These are phyloP conservation scores for Mesochorus sp. DNA, from an alignment of 2,888 invertebrate species.

Conservation along the genomic window DNA sequence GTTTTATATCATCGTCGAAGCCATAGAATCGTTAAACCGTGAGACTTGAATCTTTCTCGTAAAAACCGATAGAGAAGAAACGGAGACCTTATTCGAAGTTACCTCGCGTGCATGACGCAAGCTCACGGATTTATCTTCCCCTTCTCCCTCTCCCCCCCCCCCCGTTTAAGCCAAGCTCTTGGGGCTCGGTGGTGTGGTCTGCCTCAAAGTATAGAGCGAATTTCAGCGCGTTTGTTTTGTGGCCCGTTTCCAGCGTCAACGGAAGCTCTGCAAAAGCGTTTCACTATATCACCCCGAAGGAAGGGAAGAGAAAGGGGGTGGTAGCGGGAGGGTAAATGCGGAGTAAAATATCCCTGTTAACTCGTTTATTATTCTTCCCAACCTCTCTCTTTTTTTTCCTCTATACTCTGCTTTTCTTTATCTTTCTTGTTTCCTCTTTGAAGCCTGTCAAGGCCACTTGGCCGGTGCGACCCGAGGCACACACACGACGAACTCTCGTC, in stretches of 20 bases:
- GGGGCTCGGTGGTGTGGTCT: background rate
- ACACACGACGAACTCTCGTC: slow-evolving; percentile 26
- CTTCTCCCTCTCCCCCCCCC: too few species aligned
- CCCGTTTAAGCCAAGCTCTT: background rate
- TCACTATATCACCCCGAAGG: too few species aligned
- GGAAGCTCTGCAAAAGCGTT: slow-evolving; percentile 6
- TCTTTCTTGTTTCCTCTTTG: background rate
- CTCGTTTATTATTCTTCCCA: slow-evolving; percentile 5
- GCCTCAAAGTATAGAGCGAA: slow-evolving; percentile 20
- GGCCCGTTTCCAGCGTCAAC: background rate
- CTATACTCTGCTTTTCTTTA: too few species aligned
- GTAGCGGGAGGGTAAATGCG: background rate
- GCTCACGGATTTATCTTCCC: too few species aligned
- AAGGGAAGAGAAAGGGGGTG: too few species aligned
- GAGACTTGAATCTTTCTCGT: slow-evolving; percentile 22
- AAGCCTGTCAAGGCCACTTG: background rate
- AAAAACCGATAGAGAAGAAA: slow-evolving; percentile 21
- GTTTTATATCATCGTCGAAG: slow-evolving; percentile 21
- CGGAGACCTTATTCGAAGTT: slow-evolving; percentile 9
- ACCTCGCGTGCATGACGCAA: background rate
- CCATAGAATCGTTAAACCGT: slow-evolving; percentile 41
- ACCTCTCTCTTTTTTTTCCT: background rate
- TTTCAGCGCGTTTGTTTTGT: slow-evolving; percentile 19
- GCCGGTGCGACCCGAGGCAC: background rate
- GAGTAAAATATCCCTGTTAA: background rate